A percentile compares a stretch with the other conserved stretches of the same genome.
These are phyloP conservation scores for Caenorhabditis briggsae DNA, from an alignment of 1,140 invertebrate species.

Conservation along the genomic window DNA sequence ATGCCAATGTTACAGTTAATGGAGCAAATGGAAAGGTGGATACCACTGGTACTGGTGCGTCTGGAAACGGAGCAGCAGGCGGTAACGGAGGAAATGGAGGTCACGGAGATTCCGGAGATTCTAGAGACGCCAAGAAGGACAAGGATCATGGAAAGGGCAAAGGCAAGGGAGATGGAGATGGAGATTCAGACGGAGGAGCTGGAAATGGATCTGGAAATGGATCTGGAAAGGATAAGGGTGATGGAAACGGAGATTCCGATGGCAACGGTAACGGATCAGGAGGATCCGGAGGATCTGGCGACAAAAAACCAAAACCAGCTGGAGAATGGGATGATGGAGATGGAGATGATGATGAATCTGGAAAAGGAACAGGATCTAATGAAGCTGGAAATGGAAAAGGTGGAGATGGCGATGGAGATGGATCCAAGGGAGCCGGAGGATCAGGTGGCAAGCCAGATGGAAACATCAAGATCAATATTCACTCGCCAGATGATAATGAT, in stretches of 20 bases:
- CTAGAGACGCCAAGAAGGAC: neutral
- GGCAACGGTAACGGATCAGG: neutral
- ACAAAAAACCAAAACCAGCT: neutral
- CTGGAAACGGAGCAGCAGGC: neutral
- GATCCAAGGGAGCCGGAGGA: neutral
- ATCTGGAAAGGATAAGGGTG: slow-evolving; percentile 35
- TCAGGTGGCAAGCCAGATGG: neutral
- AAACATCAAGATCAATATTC: slow-evolving; percentile 46
- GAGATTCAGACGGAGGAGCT: neutral
- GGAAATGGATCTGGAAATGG: slow-evolving; percentile 10
- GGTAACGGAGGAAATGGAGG: neutral
- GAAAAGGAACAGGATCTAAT: slow-evolving; percentile 6
- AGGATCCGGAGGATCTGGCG: neutral
- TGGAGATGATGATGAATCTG: neutral
- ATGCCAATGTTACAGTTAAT: slow-evolving; percentile 45
- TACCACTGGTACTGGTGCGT: neutral
- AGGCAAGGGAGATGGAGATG: slow-evolving; percentile 27
- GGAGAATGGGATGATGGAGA: slow-evolving; percentile 38
- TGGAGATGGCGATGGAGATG: slow-evolving; percentile 22
- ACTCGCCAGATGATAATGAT: slow-evolving; percentile 38
- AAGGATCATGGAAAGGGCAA: slow-evolving; percentile 25
- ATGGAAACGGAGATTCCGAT: neutral
- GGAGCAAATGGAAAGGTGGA: neutral
- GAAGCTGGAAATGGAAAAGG: slow-evolving; percentile 25
- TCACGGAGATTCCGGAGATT: neutral